These are phyloP conservation scores for Lasioglossum albipes DNA, from an alignment of 1,140 invertebrate genomes.

Conservation along the genomic window DNA sequence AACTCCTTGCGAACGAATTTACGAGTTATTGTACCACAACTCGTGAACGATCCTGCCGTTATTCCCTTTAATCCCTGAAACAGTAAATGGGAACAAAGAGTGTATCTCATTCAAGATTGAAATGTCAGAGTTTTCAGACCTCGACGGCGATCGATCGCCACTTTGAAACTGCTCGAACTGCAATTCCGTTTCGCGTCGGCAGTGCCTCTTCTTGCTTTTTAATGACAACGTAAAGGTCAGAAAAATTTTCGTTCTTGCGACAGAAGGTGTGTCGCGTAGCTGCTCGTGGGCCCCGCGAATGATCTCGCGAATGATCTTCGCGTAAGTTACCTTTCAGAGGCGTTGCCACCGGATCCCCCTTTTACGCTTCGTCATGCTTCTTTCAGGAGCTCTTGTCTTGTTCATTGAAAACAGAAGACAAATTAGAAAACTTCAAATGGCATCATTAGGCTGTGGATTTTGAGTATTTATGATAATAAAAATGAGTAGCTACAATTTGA, in stretches of 20 bases:
- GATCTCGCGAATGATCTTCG: neutral
- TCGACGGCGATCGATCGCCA: neutral
- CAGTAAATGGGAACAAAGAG: neutral
- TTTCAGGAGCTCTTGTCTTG: too few species aligned
- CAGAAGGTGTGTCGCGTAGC: constrained; percentile 39
- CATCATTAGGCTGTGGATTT: too few species aligned
- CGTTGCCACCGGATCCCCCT: neutral
- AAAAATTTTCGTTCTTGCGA: constrained; percentile 35
- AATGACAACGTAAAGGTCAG: constrained; percentile 38
- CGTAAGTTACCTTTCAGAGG: neutral
- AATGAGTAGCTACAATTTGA: too few species aligned
- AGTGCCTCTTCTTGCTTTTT: constrained; percentile 29
- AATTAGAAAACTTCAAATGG: too few species aligned
- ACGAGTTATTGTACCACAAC: neutral
- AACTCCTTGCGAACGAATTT: neutral
- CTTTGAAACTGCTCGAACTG: constrained; percentile 15
- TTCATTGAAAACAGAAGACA: too few species aligned
- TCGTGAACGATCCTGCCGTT: neutral
- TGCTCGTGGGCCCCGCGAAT: neutral
- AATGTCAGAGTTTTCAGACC: constrained; percentile 39
- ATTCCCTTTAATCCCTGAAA: neutral
- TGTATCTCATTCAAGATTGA: constrained; percentile 19
- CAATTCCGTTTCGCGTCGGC: constrained; percentile 29
- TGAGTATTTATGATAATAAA: too few species aligned
- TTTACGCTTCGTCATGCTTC: neutral